These are phyloP conservation scores for Corythoichthys haematopterus DNA, from an alignment of 2,113 vertebrate species.

Conservation along the genomic window DNA sequence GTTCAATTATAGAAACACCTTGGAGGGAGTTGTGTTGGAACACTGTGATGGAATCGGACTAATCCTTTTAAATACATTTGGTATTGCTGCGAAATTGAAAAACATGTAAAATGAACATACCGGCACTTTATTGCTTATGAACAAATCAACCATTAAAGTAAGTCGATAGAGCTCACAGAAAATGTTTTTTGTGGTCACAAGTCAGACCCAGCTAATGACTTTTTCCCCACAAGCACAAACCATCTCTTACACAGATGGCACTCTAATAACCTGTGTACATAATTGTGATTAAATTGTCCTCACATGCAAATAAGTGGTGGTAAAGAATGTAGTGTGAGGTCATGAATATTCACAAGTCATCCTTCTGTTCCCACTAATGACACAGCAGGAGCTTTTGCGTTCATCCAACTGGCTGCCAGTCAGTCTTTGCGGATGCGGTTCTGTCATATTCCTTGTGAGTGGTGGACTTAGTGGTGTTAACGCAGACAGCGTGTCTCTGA, in stretches of 20 bases:
- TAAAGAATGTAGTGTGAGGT: constrained; percentile 39
- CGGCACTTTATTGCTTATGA: constrained; percentile 1
- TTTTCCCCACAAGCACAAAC: neutral
- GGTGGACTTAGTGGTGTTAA: neutral
- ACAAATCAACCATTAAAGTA: neutral
- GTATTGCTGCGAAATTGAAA: neutral
- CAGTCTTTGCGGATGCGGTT: constrained; percentile 43
- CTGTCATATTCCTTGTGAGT: constrained; percentile 31
- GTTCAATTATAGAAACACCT: constrained; percentile 4
- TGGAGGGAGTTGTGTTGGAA: neutral
- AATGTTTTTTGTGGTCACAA: neutral
- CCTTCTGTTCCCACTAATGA: constrained; percentile 63
- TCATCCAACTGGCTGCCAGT: constrained; percentile 61
- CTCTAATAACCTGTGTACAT: constrained; percentile 19
- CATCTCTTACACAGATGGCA: constrained; percentile 27
- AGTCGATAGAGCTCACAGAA: neutral
- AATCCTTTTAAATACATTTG: neutral
- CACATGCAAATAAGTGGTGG: constrained; percentile 38
- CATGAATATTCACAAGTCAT: constrained; percentile 64
- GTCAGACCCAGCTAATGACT: neutral
- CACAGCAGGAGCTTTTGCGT: constrained; percentile 59
- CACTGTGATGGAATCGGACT: neutral
- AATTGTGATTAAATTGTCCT: constrained; percentile 27
- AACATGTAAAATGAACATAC: neutral
- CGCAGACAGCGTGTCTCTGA: neutral